Evolutionary conservation across 2,113 vertebrate species (phyloP).

Genomic region (Eurystomus gularis): DNA sequence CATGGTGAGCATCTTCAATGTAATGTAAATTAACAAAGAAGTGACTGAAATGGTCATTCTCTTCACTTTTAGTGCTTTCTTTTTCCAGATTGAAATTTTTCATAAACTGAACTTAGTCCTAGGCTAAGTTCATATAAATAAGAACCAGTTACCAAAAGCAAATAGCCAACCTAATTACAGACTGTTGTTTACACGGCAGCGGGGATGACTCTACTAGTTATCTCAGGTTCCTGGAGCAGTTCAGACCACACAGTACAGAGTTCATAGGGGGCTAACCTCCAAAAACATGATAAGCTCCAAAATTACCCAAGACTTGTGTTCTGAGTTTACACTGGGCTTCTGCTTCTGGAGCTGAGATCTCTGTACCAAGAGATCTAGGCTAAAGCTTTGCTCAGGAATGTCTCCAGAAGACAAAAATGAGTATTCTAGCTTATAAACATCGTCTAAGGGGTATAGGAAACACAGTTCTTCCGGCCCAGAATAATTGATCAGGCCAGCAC

Average conservation of each 20-base stretch:
- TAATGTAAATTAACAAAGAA: background rate
- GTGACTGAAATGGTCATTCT: background rate
- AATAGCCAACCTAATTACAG: background rate
- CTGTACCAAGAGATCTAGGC: background rate
- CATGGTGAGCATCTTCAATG: slow-evolving; percentile 58
- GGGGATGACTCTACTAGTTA: background rate
- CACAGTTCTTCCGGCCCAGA: background rate
- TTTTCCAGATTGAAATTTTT: background rate
- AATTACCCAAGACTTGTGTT: background rate
- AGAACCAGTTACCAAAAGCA: background rate
- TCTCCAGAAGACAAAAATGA: background rate
- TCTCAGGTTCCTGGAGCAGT: background rate
- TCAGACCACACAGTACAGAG: background rate
- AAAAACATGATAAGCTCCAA: background rate
- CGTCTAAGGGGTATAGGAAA: background rate
- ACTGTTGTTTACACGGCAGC: background rate
- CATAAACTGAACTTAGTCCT: background rate
- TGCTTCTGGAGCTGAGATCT: background rate
- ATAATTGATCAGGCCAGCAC: background rate
- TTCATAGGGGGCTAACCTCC: background rate
- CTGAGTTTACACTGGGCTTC: background rate
- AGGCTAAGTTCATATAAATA: background rate
- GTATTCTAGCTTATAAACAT: background rate
- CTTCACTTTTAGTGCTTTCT: background rate
- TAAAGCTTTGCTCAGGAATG: background rate